Evolutionary conservation across 2,113 vertebrate genomes (phyloP), one percentile per base, ranked within the genome.

Genomic region (Rhagologus leucostigma): DNA sequence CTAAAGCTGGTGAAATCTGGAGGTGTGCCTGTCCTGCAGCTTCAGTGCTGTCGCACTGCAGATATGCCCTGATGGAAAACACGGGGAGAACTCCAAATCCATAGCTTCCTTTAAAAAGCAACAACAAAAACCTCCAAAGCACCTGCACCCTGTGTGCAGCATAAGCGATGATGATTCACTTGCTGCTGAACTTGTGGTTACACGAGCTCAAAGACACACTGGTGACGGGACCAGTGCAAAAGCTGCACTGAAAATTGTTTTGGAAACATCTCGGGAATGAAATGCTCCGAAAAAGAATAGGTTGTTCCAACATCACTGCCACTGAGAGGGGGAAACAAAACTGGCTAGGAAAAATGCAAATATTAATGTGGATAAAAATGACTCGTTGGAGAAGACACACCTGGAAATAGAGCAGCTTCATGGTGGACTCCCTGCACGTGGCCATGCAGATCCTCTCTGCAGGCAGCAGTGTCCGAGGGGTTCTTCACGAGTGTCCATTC

Each of bases 371-470:
- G 57, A 23, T 42, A 73, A 56, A 62, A 79, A 49, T 2, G 5
- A 23, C 3, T 68, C 11, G 27, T 71, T 47, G 44, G 74, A 59
- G 39, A 71, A 67, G 53, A 20, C 1, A 0, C 24, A 46, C 41
- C 79, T 86, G 71, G 60, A 47, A 53, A 41, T 2, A 22, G 47
- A 79, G 27, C 10, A 46, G 39, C 20, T 56, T 41, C 32, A 3
- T 0, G 4, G 44, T 30, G 39, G 11, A 11, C 7, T 56, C 33
- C 8, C 7, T 18, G 68, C 32, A 52, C 0, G 1, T n/a, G 37
- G 16, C 12, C 12, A 4, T 1, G 23, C 18, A 63, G n/a, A 67
- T 29, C 20, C 1, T 67, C 73, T 46, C 41, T 76, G 56, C 10
- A 50, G 39, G 44, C 29, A 49, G 67, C 16, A 24, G 46, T 67